phyloP scores from a whole-genome alignment of 2,113 vertebrate genomes.

The Gobio gobio region DNA sequence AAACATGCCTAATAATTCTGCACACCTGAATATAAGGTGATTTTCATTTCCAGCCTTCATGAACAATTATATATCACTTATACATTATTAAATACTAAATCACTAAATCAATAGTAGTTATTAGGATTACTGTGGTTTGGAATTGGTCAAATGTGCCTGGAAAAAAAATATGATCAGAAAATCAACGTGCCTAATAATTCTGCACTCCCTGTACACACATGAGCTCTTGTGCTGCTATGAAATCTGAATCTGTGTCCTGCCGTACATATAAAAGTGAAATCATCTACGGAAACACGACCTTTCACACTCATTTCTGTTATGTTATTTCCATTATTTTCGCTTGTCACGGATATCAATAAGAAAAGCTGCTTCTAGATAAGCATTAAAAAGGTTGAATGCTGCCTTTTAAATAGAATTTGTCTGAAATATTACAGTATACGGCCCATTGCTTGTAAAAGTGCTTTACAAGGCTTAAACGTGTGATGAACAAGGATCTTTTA shows the following conservation, averaged over 20 bases:
- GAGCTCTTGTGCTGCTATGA: background rate
- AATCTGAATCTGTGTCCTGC: background rate
- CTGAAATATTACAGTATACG: background rate
- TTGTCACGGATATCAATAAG: background rate
- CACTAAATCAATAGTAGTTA: no score
- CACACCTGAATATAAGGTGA: no score
- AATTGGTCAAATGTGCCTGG: no score
- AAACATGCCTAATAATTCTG: no score
- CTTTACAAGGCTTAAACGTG: background rate
- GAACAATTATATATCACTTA: no score
- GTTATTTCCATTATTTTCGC: background rate
- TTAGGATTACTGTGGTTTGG: no score
- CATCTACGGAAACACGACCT: background rate
- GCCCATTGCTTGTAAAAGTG: background rate
- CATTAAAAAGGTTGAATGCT: background rate
- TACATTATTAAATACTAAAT: no score
- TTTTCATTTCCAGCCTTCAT: no score
- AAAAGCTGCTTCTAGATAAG: constrained; percentile 4
- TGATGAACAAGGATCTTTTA: background rate
- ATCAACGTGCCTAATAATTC: no score
- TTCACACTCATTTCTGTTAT: background rate
- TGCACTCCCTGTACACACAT: no score
- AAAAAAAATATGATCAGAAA: no score
- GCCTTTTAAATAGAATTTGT: background rate
- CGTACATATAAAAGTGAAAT: background rate